A percentile compares a stretch with the other conserved stretches of the same genome.
phyloP scores from a whole-genome alignment of 2,888 invertebrate genomes.

The Scelioninae gen. 2 region DNA sequence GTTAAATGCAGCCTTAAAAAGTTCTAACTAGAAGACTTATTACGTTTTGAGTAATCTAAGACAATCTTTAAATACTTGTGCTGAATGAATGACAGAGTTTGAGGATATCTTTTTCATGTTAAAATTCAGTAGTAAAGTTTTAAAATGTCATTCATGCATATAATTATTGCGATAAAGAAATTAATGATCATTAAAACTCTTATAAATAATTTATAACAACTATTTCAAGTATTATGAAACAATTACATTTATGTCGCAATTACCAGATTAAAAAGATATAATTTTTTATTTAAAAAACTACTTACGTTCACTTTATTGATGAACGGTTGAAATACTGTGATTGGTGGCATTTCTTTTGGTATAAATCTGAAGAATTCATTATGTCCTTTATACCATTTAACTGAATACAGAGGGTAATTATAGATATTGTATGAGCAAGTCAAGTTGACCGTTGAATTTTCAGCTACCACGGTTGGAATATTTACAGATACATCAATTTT shows the following conservation, averaged over 20 bases:
- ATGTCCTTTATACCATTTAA: slow-evolving; percentile 88
- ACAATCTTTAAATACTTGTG: slow-evolving; percentile 41
- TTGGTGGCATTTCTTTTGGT: slow-evolving; percentile 86
- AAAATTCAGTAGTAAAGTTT: slow-evolving; percentile 5
- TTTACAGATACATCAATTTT: slow-evolving; percentile 83
- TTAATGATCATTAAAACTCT: neutral
- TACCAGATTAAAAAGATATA: too few species aligned
- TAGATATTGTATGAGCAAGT: slow-evolving; percentile 86
- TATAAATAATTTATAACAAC: neutral
- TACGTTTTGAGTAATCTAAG: slow-evolving; percentile 37
- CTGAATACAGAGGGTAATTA: slow-evolving; percentile 84
- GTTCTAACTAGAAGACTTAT: slow-evolving; percentile 40
- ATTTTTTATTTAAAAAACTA: slow-evolving; percentile 65
- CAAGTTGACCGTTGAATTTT: slow-evolving; percentile 84
- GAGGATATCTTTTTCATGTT: slow-evolving; percentile 8
- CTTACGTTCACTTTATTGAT: slow-evolving; percentile 86
- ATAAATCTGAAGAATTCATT: slow-evolving; percentile 88
- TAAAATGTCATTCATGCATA: slow-evolving; percentile 1
- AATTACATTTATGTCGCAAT: too few species aligned
- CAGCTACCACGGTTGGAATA: slow-evolving; percentile 83
- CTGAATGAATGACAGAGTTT: slow-evolving; percentile 26
- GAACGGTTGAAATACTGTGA: slow-evolving; percentile 83
- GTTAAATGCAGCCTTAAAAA: slow-evolving; percentile 48
- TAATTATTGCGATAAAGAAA: neutral
- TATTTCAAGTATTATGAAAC: too few species aligned